These are phyloP conservation scores for Argyra leucocephala DNA, from an alignment of 2,888 invertebrate species.

Conservation along the genomic window DNA sequence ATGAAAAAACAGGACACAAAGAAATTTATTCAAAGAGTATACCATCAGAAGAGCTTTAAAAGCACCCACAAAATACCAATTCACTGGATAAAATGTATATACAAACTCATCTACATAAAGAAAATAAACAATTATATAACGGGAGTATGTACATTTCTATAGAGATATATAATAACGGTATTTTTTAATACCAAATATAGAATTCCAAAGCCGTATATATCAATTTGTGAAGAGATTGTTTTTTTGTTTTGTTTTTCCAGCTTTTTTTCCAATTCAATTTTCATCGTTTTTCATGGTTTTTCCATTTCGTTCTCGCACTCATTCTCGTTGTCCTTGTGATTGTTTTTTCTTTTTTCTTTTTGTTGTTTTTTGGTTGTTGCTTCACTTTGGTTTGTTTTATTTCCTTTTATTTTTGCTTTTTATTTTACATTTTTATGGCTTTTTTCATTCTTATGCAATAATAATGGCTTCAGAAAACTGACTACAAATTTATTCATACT, in stretches of 20 bases:
- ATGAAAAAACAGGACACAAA: neutral
- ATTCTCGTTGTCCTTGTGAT: neutral
- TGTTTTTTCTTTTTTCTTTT: slow-evolving; percentile 10
- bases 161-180: neutral
- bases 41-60: neutral
- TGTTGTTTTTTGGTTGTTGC: slow-evolving; percentile 1
- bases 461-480: neutral
- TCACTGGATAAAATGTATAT: neutral
- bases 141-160: too few relatives aligned
- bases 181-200: slow-evolving; percentile 1
- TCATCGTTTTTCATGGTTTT: slow-evolving; percentile 1
- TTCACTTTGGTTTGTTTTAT: neutral
- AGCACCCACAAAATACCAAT: slow-evolving; percentile 3
- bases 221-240: slow-evolving; percentile 7
- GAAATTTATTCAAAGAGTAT: neutral
- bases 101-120: neutral
- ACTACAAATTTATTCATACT: neutral
- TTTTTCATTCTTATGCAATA: slow-evolving; percentile 4
- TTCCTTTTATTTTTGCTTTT: slow-evolving; percentile 1
- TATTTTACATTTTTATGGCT: slow-evolving; percentile 2
- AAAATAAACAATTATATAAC: too few relatives aligned
- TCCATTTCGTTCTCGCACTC: slow-evolving; percentile 7
- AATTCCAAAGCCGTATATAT: neutral
- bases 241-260: slow-evolving; percentile 4
- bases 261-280: slow-evolving; percentile 2